Evolutionary conservation across 1,140 invertebrate genomes (phyloP).

Genomic region (Kradibia gibbosae): DNA sequence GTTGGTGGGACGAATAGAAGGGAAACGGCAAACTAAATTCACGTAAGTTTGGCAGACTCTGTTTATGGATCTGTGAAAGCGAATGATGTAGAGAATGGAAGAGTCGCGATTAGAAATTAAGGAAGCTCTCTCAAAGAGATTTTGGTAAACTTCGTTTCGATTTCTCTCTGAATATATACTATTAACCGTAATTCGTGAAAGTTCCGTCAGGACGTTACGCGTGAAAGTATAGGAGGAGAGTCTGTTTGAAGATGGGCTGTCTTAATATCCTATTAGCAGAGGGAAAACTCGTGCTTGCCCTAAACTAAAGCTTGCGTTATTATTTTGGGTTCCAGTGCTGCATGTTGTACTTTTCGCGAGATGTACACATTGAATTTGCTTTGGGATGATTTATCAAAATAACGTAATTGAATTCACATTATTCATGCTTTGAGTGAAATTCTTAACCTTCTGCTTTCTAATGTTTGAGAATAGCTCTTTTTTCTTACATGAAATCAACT

Average conservation of each 20-base stretch:
- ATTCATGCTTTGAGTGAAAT: neutral
- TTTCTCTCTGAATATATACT: neutral
- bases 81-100: neutral
- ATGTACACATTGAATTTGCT: neutral
- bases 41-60: neutral
- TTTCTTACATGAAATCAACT: neutral
- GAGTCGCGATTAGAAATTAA: conserved; percentile 34
- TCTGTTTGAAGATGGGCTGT: conserved; percentile 55
- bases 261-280: conserved; percentile 70
- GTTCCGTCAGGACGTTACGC: conserved; percentile 6
- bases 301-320: neutral
- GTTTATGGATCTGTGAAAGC: neutral
- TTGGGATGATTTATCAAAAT: too few species aligned
- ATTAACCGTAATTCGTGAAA: neutral
- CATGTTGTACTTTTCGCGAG: neutral
- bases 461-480: neutral
- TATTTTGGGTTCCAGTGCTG: neutral
- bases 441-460: neutral
- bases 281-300: conserved; percentile 56
- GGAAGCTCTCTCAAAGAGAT: conserved; percentile 1
- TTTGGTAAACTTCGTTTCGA: conserved; percentile 39
- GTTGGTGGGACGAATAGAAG: too few species aligned
- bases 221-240: neutral
- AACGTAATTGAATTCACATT: too few species aligned
- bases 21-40: neutral